A percentile compares a stretch with the other conserved stretches of the same genome.
phyloP scores from a whole-genome alignment of 1,140 invertebrate genomes.

The Drosophila malerkotliana region DNA sequence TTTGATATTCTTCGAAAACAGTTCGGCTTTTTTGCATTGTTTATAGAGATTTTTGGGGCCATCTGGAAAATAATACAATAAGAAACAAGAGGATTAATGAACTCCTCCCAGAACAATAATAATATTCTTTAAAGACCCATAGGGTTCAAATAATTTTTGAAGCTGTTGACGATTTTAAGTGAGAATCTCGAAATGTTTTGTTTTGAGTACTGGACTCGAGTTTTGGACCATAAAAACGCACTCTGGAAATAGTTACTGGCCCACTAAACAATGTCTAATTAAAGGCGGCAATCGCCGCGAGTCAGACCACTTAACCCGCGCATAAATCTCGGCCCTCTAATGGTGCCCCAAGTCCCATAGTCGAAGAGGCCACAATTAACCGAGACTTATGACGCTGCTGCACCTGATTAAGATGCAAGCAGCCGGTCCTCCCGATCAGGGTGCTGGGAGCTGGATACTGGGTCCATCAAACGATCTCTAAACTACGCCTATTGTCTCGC shows the following conservation, averaged over 20 bases:
- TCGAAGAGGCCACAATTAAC: slow-evolving; percentile 62
- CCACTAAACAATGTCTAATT: slow-evolving; percentile 61
- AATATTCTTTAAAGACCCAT: no score
- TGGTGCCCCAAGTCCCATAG: slow-evolving; percentile 4
- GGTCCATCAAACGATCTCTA: slow-evolving; percentile 46
- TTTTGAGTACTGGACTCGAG: slow-evolving; percentile 20
- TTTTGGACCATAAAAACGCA: slow-evolving; percentile 34
- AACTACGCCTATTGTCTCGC: slow-evolving; percentile 73
- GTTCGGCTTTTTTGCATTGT: slow-evolving; percentile 42
- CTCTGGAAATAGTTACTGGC: background rate
- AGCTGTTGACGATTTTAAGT: background rate
- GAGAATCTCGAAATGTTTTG: slow-evolving; percentile 1
- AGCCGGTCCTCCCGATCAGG: background rate
- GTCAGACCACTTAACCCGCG: slow-evolving; percentile 58
- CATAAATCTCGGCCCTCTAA: slow-evolving; percentile 61
- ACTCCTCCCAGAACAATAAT: background rate
- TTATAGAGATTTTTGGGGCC: slow-evolving; percentile 35
- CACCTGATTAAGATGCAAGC: slow-evolving; percentile 69
- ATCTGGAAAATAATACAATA: background rate
- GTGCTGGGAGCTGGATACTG: slow-evolving; percentile 19
- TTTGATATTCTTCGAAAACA: background rate
- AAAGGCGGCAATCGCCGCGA: slow-evolving; percentile 37
- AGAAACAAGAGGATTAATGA: slow-evolving; percentile 12
- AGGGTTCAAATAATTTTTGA: background rate
- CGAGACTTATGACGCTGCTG: slow-evolving; percentile 67